Evolutionary conservation across 2,888 invertebrate species (phyloP).

Genomic region (Rhingia rostrata): DNA sequence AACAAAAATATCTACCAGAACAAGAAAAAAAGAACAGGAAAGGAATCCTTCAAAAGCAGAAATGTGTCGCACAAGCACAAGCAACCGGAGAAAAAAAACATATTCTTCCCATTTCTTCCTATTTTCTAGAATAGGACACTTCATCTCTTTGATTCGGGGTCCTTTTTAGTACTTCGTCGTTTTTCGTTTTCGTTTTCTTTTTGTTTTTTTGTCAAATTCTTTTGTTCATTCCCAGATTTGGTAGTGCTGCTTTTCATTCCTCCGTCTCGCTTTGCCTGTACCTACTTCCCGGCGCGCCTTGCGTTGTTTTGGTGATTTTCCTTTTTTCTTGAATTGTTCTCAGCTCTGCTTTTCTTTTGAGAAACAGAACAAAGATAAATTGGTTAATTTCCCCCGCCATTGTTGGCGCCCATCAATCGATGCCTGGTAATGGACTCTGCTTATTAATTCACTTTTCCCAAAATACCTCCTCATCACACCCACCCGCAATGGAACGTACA

Average conservation of each 20-base stretch:
- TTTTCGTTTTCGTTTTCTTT: conserved; percentile 57
- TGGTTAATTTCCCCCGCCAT: conserved; percentile 82
- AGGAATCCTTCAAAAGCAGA: conserved; percentile 79
- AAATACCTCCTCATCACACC: conserved; percentile 5
- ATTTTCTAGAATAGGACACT: conserved; percentile 57
- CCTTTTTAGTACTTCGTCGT: conserved; percentile 67
- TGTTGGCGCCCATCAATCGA: conserved; percentile 82
- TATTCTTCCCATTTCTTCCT: conserved; percentile 62
- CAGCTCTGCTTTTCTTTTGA: conserved; percentile 74
- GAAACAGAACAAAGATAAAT: conserved; percentile 82
- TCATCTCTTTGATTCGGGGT: conserved; percentile 65
- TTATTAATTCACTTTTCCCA: conserved; percentile 78
- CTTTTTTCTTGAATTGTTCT: conserved; percentile 64
- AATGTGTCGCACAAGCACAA: conserved; percentile 79
- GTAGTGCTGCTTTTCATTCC: conserved; percentile 58
- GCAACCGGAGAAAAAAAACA: conserved; percentile 75
- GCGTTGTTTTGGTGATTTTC: conserved; percentile 62
- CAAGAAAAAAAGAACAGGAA: conserved; percentile 62
- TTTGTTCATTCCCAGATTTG: conserved; percentile 70
- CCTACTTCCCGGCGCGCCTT: conserved; percentile 5
- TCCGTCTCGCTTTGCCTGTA: conserved; percentile 27
- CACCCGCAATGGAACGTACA: conserved; percentile 1
- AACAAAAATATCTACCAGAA: conserved; percentile 68
- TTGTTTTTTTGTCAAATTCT: conserved; percentile 69
- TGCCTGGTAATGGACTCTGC: conserved; percentile 82